Evolutionary conservation across 2,797 vertebrate species (phyloP), one percentile per base, ranked within the genome.

Genomic region (Rhinophrynus dorsalis): DNA sequence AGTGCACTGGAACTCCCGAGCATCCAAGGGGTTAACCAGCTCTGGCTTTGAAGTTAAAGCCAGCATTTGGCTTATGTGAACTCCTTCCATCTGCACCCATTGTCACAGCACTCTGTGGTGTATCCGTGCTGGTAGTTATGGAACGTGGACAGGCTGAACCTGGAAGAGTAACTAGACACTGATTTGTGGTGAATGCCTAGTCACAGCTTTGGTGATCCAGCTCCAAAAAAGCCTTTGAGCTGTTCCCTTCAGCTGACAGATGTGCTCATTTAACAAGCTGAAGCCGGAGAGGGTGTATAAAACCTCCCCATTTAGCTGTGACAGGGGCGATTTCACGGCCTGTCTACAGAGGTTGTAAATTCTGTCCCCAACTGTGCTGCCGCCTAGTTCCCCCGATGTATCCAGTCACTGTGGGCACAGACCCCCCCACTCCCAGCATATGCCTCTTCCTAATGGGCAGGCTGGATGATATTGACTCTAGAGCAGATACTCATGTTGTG

Each of bases 321-420:
- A 82, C 81, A 83, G 83, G 80, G 83, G 80, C 77, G 79, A 90
- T 85, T 89, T 91, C 88, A 86, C 77, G 80, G 84, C 86, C 85
- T 89, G 86, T 86, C 81, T 88, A 78, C 84, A 80, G 81, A 62
- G 44, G 66, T 82, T 68, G 80, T 88, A 86, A 88, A 84, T 88
- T 84, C 81, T 76, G 72, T 82, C 74, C 78, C 75, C 8, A 11
- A 18, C 26, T 70, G 62, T 37, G 67, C 67, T 17, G 68, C 76
- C 17, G 76, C 71, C 78, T 85, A 79, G 55, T 67, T 44, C 75
- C 76, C n/a, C 82, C 79, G 80, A 84, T 89, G 86, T 84, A 87
- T 86, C 80, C 74, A 71, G 44, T 65, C 69, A 64, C 56, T 30
- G 65, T 60, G 29, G 66, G 61, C 68, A 67, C 17, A n/a, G 61